Evolutionary conservation across 2,797 vertebrate species (phyloP).

Genomic region (Trematomus bernacchii): DNA sequence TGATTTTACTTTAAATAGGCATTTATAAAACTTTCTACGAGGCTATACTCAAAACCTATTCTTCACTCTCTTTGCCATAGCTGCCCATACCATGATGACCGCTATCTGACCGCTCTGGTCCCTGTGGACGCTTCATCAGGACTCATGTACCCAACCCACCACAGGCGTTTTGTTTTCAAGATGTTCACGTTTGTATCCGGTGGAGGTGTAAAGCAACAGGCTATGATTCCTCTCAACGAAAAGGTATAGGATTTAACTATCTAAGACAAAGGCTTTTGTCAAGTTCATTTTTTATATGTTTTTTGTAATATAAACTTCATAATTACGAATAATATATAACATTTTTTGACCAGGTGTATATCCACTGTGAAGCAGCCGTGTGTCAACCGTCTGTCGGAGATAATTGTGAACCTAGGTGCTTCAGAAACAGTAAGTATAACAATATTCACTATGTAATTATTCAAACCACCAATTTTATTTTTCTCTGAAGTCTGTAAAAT

Average conservation of each 20-base stretch:
- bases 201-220: fast-evolving
- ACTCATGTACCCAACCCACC: constrained; percentile 66
- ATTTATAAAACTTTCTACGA: not conserved
- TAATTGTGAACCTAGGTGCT: constrained; percentile 71
- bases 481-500: not conserved
- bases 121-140: constrained; percentile 49
- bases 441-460: not conserved
- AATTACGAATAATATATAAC: not conserved
- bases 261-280: fast-evolving
- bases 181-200: constrained; percentile 82
- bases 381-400: constrained; percentile 55
- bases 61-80: constrained; percentile 43
- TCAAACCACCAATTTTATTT: not conserved
- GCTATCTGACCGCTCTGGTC: constrained; percentile 66
- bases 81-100: constrained; percentile 77
- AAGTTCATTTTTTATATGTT: not conserved
- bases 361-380: constrained; percentile 77
- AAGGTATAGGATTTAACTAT: constrained; percentile 41
- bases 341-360: constrained; percentile 68
- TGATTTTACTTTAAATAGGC: not conserved
- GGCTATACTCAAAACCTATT: not conserved
- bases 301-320: not conserved
- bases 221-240: constrained; percentile 46
- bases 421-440: constrained; percentile 72
- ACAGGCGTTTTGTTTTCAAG: constrained; percentile 78